phyloP scores from a whole-genome alignment of 2,888 invertebrate genomes.

The Tetrapedia diversipes region DNA sequence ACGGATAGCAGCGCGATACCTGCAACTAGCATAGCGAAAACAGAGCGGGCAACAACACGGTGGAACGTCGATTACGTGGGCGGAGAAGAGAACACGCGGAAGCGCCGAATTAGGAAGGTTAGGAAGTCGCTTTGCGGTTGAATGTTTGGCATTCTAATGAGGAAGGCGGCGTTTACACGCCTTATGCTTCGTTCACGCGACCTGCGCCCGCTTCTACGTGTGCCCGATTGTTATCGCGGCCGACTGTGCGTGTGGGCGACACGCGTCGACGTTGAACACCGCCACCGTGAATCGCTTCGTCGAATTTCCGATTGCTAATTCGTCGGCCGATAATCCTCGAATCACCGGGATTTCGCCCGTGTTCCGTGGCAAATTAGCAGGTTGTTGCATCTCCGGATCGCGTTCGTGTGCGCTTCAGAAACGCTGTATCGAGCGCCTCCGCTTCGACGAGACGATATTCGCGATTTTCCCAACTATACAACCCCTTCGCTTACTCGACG shows the following conservation, averaged over 20 bases:
- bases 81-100: slow-evolving; percentile 65
- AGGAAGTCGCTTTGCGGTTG: slow-evolving; percentile 74
- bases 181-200: slow-evolving; percentile 60
- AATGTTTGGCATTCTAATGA: slow-evolving; percentile 81
- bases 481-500: too few species aligned
- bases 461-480: too few species aligned
- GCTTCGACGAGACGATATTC: too few species aligned
- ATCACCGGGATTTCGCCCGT: slow-evolving; percentile 19
- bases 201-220: slow-evolving; percentile 38
- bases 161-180: slow-evolving; percentile 79
- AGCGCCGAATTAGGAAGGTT: slow-evolving; percentile 77
- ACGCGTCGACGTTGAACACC: slow-evolving; percentile 44
- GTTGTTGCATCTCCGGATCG: slow-evolving; percentile 2
- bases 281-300: slow-evolving; percentile 39
- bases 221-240: slow-evolving; percentile 53
- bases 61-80: slow-evolving; percentile 43
- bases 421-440: background rate
- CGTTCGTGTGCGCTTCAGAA: background rate
- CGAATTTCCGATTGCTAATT: slow-evolving; percentile 47
- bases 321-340: slow-evolving; percentile 31
- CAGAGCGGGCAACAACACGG: background rate
- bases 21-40: too few species aligned
- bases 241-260: slow-evolving; percentile 55
- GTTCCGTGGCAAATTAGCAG: slow-evolving; percentile 31
- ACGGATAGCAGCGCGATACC: too few species aligned